A percentile compares a stretch with the other conserved stretches of the same genome.
Conservation (phyloP, 2,113 vertebrate genomes). For the Gavia stellata region DNA sequence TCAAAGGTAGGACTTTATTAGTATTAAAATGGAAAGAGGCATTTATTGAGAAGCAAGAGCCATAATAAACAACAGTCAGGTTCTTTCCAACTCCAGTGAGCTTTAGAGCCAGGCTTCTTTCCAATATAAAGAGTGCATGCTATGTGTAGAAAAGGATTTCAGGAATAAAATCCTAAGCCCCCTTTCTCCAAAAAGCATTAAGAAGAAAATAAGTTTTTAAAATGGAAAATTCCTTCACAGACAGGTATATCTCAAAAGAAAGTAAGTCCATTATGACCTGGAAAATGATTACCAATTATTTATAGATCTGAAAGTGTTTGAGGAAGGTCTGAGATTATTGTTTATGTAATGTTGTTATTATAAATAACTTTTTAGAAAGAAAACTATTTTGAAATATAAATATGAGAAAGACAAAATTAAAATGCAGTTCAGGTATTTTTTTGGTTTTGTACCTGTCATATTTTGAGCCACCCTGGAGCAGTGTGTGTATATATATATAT, state of each 20-base stretch:
- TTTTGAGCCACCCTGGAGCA: constrained; percentile 27
- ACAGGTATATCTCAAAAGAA: neutral
- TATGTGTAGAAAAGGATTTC: neutral
- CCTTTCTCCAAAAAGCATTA: neutral
- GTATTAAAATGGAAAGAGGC: neutral
- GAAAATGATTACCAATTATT: neutral
- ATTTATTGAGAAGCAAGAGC: neutral
- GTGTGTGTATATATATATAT: neutral
- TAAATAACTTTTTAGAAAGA: neutral
- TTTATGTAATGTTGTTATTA: neutral
- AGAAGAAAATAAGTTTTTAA: neutral
- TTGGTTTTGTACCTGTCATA: constrained; percentile 27
- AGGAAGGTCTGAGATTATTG: neutral
- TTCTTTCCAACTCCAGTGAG: neutral
- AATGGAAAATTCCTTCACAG: neutral
- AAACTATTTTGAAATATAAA: neutral
- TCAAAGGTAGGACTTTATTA: neutral
- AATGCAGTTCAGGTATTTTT: constrained; percentile 14
- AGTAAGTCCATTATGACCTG: neutral
- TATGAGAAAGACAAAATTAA: neutral
- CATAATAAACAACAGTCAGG: neutral
- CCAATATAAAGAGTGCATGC: neutral
- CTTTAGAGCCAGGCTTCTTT: neutral
- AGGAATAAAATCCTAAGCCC: neutral
- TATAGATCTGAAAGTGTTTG: neutral